These are phyloP conservation scores for Heteronetta atricapilla DNA, from an alignment of 2,113 vertebrate species.

Conservation along the genomic window DNA sequence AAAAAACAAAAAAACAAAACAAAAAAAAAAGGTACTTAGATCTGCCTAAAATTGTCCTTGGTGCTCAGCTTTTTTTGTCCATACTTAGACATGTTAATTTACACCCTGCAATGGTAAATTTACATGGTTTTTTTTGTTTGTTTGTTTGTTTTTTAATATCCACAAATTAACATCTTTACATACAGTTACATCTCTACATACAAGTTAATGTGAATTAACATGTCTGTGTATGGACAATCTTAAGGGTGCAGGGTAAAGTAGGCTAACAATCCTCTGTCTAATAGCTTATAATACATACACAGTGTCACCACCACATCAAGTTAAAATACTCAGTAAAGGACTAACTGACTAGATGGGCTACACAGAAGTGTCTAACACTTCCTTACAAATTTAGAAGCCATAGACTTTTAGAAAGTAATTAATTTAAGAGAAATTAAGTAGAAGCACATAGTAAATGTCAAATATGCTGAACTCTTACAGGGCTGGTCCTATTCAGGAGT, in stretches of 20 bases:
- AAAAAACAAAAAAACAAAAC: background rate
- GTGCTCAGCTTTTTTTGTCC: background rate
- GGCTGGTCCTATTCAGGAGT: background rate
- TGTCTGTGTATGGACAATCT: too few species aligned
- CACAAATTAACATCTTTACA: too few species aligned
- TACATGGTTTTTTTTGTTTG: too few species aligned
- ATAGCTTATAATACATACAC: background rate
- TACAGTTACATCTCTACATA: too few species aligned
- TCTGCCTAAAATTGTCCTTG: background rate
- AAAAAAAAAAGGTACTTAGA: background rate
- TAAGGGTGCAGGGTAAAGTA: background rate
- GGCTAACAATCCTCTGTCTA: background rate
- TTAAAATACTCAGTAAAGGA: background rate
- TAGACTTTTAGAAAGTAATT: background rate
- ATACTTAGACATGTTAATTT: background rate
- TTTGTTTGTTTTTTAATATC: too few species aligned
- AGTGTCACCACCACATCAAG: background rate
- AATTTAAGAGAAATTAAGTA: background rate
- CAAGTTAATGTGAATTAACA: too few species aligned
- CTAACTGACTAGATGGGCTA: background rate
- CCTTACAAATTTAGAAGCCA: background rate
- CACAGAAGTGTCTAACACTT: background rate
- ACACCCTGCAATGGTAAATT: too few species aligned
- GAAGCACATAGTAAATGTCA: background rate
- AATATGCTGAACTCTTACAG: background rate